Evolutionary conservation across 2,797 vertebrate species (phyloP).

Genomic region (Spea hammondii): DNA sequence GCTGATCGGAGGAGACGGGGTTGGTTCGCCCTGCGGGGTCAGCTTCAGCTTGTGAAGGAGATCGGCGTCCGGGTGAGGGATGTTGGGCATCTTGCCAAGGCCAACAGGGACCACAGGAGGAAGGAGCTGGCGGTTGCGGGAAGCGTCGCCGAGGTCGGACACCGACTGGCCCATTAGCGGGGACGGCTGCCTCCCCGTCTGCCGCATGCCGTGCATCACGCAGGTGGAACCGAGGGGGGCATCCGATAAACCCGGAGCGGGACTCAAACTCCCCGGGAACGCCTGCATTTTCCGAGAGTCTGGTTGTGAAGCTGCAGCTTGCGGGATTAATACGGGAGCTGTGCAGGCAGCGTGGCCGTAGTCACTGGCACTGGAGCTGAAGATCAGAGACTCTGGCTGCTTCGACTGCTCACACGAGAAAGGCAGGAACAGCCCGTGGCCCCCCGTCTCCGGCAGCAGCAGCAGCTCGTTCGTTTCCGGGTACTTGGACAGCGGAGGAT

Average conservation of each 20-base stretch:
- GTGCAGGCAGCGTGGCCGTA: constrained; percentile 63
- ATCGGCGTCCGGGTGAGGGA: constrained; percentile 70
- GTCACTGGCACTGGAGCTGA: constrained; percentile 58
- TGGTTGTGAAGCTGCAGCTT: constrained; percentile 71
- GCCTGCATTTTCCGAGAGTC: constrained; percentile 62
- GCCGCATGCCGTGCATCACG: constrained; percentile 67
- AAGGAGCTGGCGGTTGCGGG: constrained; percentile 64
- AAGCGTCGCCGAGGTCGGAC: constrained; percentile 65
- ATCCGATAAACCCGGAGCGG: constrained; percentile 76
- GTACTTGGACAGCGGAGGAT: constrained; percentile 61
- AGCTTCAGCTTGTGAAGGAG: constrained; percentile 83
- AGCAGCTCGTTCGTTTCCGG: constrained; percentile 67
- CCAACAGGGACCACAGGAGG: constrained; percentile 59
- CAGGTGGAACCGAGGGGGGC: constrained; percentile 62
- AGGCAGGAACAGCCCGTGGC: constrained; percentile 69
- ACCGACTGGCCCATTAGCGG: constrained; percentile 72
- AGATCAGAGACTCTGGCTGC: constrained; percentile 64
- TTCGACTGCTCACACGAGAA: constrained; percentile 74
- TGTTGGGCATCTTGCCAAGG: constrained; percentile 56
- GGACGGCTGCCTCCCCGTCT: constrained; percentile 72
- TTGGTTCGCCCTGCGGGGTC: constrained; percentile 72
- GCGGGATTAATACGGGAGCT: constrained; percentile 67
- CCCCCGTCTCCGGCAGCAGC: constrained; percentile 65
- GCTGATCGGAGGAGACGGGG: constrained; percentile 69
- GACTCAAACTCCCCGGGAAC: constrained; percentile 70